phyloP scores from a whole-genome alignment of 2,113 vertebrate species.

The Rhinoderma darwinii region DNA sequence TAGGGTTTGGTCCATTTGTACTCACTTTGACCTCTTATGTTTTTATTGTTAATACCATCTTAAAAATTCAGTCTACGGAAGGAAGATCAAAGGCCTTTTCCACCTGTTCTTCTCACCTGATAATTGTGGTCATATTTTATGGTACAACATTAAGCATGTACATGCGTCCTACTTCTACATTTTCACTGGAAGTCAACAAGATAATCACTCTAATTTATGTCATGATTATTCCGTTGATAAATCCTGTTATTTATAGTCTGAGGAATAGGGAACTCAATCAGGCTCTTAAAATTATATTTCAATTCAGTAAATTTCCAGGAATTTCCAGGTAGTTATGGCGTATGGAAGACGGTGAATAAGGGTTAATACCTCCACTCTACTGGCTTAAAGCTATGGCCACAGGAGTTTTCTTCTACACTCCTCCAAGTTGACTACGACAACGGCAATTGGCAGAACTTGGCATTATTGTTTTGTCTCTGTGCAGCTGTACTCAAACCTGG shows the following conservation, averaged over 20 bases:
- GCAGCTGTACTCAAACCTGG: too few relatives aligned
- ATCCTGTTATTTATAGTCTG: constrained; percentile 63
- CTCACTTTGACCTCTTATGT: constrained; percentile 29
- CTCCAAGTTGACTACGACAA: too few relatives aligned
- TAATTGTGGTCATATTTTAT: constrained; percentile 41
- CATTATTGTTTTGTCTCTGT: too few relatives aligned
- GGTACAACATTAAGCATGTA: constrained; percentile 33
- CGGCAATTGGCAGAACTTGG: too few relatives aligned
- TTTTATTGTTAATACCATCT: constrained; percentile 23
- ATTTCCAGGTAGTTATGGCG: too few relatives aligned
- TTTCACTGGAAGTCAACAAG: constrained; percentile 56
- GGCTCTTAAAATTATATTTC: constrained; percentile 28
- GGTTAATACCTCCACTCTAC: too few relatives aligned
- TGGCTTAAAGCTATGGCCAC: too few relatives aligned
- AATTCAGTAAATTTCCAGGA: neutral
- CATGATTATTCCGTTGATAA: constrained; percentile 62
- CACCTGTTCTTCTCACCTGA: constrained; percentile 48
- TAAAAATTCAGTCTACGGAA: neutral
- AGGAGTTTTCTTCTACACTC: too few relatives aligned
- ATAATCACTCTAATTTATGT: constrained; percentile 61
- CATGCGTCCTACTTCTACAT: constrained; percentile 28
- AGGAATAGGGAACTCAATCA: constrained; percentile 64
- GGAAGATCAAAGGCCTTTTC: constrained; percentile 47
- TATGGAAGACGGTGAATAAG: too few relatives aligned
- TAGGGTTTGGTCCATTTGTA: constrained; percentile 26